Evolutionary conservation across 2,113 vertebrate species (phyloP), one percentile per base, ranked within the genome.

Genomic region (Scomber colias): DNA sequence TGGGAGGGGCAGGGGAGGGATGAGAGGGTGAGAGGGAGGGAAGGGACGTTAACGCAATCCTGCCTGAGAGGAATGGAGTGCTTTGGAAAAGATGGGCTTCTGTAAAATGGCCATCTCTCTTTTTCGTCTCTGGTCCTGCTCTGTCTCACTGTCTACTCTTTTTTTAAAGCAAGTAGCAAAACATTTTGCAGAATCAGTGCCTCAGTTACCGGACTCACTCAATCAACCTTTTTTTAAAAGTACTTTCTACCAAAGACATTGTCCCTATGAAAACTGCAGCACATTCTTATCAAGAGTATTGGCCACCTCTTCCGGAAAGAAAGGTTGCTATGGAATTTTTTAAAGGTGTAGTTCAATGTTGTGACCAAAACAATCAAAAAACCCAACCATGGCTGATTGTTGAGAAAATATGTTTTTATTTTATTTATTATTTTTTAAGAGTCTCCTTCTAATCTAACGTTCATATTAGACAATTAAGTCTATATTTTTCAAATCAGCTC

Each of bases 1-100:
- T 50, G 63, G 82, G 84, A 91, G 89, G 76, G 90, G 78, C 65
- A 70, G 65, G 53, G 35, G 51, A 78, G 71, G 63, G 78, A 78
- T 72, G 77, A 73, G 62, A 72, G 84, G 79, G 30, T 30, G 69
- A 49, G 59, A 79, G 84, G 79, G 74, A 82, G 87, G 81, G 75
- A 71, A 75, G 90, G 77, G 87, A 82, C 84, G 76, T 93, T 93
- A 94, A 95, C 93, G 93, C 94, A 94, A 91, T 91, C 90, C 87
- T 90, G 91, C 60, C 92, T 90, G 89, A 90, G 84, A 84, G 82
- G 64, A 91, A 90, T 75, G 4, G 83, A 83, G 82, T 78, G 84
- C 73, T 89, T 68, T 61, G 55, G 75, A 86, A 79, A 86, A 79
- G 75, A 81, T 86, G 82, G 60, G 66, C 71, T 81, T 82, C 79